Evolutionary conservation across 2,113 vertebrate genomes (phyloP), one percentile per base, ranked within the genome.

Genomic region (Falcunculus frontatus): DNA sequence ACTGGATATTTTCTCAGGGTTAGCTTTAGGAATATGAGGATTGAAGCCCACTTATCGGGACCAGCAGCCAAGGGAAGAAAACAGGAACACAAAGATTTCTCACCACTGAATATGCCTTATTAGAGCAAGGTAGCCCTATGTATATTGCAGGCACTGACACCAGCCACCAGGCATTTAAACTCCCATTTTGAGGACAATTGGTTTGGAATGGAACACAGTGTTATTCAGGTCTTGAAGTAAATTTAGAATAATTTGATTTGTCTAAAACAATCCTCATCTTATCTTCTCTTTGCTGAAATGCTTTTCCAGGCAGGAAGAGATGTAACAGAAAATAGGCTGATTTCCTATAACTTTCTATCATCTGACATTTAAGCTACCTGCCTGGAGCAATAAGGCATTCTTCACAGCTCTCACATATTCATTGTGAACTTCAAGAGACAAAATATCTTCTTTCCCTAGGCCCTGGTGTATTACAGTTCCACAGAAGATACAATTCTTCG

Each of bases 341-440:
- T 87, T 84, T 90, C 35, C 33, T 90, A 35, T 72, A 80, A 90
- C 22, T 55, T 96, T 86, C 70, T 88, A 16, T 67, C 63, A 44
- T 77, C 57, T 96, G 81, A 96, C 67, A 91, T 83, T 94, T 76
- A 89, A 89, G 85, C 55, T 88, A 85, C 78, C 67, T 86, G 87
- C 95, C 90, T 83, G 55, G 7, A 94, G 95, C 75, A 93, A 85
- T 50, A 89, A 88, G 47, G 27, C 42, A 94, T 11, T 69, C 78
- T 95, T 96, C 63, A 85, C 39, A 93, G 79, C 33, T 88, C 82
- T 86, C 92, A 65, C 37, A 81, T 70, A 79, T 74, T 90, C 72
- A 67, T 29, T 52, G 41, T 7, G 4, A 86, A 91, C 26, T 72
- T 82, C 73, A 89, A 90, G 42, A 79, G 78, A 91, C n/a, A 17